Evolutionary conservation across 2,888 invertebrate species (phyloP).

Genomic region (Platycheirus rosarum): DNA sequence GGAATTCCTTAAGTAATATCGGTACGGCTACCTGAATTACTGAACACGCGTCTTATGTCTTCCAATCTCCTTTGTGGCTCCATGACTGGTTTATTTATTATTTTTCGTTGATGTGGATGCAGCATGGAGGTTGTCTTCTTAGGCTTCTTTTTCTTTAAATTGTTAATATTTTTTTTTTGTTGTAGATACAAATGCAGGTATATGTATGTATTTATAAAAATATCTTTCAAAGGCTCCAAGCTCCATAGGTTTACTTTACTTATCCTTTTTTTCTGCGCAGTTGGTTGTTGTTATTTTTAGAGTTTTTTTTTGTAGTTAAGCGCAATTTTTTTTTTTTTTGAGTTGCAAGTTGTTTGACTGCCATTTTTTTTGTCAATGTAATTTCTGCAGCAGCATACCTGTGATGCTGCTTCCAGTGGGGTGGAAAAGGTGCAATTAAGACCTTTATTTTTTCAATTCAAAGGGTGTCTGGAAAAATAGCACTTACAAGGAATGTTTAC

Average conservation of each 20-base stretch:
- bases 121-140: constrained; percentile 55
- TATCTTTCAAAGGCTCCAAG: constrained; percentile 52
- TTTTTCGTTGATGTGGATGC: constrained; percentile 57
- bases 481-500: no score
- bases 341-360: constrained; percentile 29
- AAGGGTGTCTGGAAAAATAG: no score
- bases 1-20: constrained; percentile 77
- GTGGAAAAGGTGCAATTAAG: neutral
- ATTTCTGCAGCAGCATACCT: constrained; percentile 25
- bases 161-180: constrained; percentile 11
- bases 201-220: constrained; percentile 30
- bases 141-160: constrained; percentile 13
- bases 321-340: constrained; percentile 8
- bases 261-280: constrained; percentile 23
- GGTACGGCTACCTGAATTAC: constrained; percentile 79
- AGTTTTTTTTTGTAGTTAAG: constrained; percentile 18
- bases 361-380: constrained; percentile 37
- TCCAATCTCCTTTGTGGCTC: constrained; percentile 74
- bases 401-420: constrained; percentile 10
- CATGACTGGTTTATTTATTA: constrained; percentile 73
- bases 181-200: constrained; percentile 42
- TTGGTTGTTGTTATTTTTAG: constrained; percentile 57
- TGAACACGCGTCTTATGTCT: constrained; percentile 79
- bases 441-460: no score
- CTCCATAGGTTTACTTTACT: constrained; percentile 53